Percentiles rank a stretch among this genome's conserved stretches.
Conservation (phyloP, 2,113 vertebrate species). For the Cololabis saira region DNA sequence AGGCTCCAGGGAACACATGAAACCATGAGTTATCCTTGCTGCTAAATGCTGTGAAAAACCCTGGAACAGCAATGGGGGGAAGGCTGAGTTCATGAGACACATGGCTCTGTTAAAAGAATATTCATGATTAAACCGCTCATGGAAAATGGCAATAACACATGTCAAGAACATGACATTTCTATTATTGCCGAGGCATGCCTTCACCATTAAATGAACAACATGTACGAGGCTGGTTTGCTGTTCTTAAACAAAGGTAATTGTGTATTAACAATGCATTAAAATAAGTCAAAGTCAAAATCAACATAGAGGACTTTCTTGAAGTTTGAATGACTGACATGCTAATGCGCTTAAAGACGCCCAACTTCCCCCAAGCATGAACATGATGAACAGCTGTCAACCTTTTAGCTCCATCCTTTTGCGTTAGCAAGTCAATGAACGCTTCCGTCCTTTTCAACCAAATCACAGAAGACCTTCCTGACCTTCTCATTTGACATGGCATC, state of each 20-base stretch:
- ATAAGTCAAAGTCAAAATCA: no score
- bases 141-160: no score
- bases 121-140: constrained; percentile 13
- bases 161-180: no score
- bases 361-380: background rate
- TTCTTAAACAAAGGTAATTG: no score
- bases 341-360: background rate
- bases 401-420: constrained; percentile 10
- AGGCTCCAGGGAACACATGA: constrained; percentile 38
- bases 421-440: constrained; percentile 16
- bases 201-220: background rate
- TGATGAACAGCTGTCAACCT: constrained; percentile 21
- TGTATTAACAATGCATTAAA: no score
- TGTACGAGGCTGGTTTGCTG: background rate
- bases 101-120: background rate
- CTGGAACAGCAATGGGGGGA: constrained; percentile 3
- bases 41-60: constrained; percentile 33
- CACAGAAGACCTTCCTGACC: constrained; percentile 36
- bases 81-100: constrained; percentile 9
- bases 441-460: constrained; percentile 29
- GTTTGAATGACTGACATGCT: background rate
- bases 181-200: no score
- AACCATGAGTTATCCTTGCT: constrained; percentile 25
- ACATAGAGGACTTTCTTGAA: background rate
- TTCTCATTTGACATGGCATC: constrained; percentile 42